Conservation (phyloP, 2,797 vertebrate species). For the Rhabdomys pumilio region DNA sequence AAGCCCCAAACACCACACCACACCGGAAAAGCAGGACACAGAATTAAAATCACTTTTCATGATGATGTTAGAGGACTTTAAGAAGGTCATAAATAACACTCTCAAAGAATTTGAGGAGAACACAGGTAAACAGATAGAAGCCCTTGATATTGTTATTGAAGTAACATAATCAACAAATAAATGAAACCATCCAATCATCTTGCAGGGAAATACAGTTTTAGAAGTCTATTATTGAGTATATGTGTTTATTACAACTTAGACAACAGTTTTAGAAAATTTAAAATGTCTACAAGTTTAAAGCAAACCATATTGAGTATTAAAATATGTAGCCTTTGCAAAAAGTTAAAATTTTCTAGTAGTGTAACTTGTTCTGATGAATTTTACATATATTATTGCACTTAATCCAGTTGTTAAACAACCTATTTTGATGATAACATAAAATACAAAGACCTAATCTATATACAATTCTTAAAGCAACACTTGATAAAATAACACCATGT, state of each 20-base stretch:
- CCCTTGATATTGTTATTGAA: neutral
- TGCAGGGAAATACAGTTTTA: neutral
- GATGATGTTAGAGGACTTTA: no score
- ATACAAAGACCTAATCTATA: neutral
- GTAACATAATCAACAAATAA: neutral
- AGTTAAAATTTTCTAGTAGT: neutral
- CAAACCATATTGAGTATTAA: neutral
- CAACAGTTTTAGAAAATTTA: neutral
- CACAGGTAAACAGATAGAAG: no score
- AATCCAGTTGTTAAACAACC: neutral
- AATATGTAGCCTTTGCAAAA: neutral
- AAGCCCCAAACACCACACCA: no score
- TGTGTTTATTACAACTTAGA: neutral
- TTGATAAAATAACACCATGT: neutral
- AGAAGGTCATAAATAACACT: no score
- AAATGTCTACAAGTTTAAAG: neutral
- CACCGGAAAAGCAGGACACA: no score
- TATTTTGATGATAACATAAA: neutral
- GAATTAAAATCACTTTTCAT: no score
- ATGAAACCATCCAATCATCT: neutral
- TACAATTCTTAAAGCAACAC: neutral
- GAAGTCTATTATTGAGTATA: neutral
- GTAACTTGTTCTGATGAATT: neutral
- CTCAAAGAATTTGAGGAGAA: no score
- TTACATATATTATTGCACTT: neutral